A percentile compares a stretch with the other conserved stretches of the same genome.
Conservation (phyloP, 2,888 invertebrate genomes). For the Napeogenes inachia region DNA sequence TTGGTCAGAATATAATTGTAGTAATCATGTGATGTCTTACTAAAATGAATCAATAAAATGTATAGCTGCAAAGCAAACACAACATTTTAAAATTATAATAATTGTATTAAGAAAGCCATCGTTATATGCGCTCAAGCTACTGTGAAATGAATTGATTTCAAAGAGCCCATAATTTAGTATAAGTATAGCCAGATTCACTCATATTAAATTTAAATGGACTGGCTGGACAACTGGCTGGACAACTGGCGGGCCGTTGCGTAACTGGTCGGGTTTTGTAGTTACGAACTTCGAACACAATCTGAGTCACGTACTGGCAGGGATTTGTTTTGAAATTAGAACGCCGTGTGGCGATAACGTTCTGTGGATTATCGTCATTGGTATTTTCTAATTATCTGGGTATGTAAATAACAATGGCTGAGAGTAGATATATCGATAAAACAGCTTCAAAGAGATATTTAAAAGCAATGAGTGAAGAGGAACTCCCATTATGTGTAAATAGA, state of each 20-base stretch:
- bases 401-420: slow-evolving; percentile 1
- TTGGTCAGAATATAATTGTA: too few species aligned
- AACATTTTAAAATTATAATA: too few species aligned
- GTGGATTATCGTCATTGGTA: slow-evolving; percentile 66
- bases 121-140: background rate
- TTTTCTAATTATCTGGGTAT: slow-evolving; percentile 55
- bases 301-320: slow-evolving; percentile 73
- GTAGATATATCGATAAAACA: slow-evolving; percentile 2
- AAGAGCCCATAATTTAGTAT: slow-evolving; percentile 10
- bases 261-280: slow-evolving; percentile 62
- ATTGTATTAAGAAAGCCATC: background rate
- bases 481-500: slow-evolving; percentile 28
- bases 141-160: slow-evolving; percentile 4
- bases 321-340: slow-evolving; percentile 76
- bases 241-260: slow-evolving; percentile 41
- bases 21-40: too few species aligned
- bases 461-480: slow-evolving; percentile 3
- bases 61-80: too few species aligned
- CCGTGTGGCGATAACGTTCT: slow-evolving; percentile 61
- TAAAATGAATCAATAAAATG: too few species aligned
- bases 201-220: slow-evolving; percentile 48
- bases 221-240: slow-evolving; percentile 32
- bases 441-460: slow-evolving; percentile 9
- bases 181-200: slow-evolving; percentile 57
- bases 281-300: slow-evolving; percentile 62